Base-by-base conservation (phyloP, 2,113 vertebrate genomes). In the Scomber scombrus region DNA sequence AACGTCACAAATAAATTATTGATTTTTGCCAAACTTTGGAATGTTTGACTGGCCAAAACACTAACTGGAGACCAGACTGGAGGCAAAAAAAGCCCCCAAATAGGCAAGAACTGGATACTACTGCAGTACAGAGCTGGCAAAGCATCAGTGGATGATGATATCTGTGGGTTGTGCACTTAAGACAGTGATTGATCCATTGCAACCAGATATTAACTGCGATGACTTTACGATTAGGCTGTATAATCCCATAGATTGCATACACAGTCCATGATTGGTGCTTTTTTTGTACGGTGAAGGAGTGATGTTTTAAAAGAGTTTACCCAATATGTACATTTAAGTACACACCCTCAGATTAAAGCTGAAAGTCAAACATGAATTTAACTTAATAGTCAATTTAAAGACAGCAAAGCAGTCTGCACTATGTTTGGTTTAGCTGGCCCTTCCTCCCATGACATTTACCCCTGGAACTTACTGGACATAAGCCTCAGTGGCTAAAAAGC, bases 311-410 rank as follows among this genome's bases (percentile, higher is more conserved):
- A 34, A 40, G 8, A 6, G 34, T 40, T 40, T 9, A 40, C 34
- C 34, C 8, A 9, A 40, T 40, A 40, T 9, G 9, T 40, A 40
- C 2, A 40, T 40, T 2, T 40, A 9, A 9, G 34, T 40, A 9
- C 52, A 54, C 56, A 74, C 9, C 51, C 23, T 61, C 19, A 62
- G 11, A 26, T 68, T 55, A 81, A 15, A 47, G 14, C 3, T 73
- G 15, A 21, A 52, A 60, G 51, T 34, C 21, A 40, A 40, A 40
- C 8, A 9, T 40, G 34, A 40, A 40, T 40, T 40, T 40, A 9
- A 40, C 34, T 9, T 40, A 7, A 40, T 9, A 40, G 34, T 40
- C 34, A 40, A 2, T 34, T 31, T 5, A 34, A 34, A 34, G 31
- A 34, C 31, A 6, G 5, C 31, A 34, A 3, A 34, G 31, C 31